A percentile compares a stretch with the other conserved stretches of the same genome.
These are phyloP conservation scores for Halcyon smyrnensis DNA, from an alignment of 2,797 vertebrate species.

Conservation along the genomic window DNA sequence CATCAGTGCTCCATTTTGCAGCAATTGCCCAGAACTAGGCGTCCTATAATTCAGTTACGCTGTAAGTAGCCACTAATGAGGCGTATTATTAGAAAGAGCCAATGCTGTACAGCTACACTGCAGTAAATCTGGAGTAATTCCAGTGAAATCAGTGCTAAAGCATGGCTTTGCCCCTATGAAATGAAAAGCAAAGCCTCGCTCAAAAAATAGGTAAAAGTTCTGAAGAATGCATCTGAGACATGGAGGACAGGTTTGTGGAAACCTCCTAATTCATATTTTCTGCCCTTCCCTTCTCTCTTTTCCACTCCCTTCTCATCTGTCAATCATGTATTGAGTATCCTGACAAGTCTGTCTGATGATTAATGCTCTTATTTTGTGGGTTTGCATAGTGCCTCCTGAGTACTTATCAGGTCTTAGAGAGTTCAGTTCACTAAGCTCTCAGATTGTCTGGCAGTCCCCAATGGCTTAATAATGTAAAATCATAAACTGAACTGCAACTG, in stretches of 20 bases:
- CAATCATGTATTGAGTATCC: slow-evolving; percentile 26
- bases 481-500: background rate
- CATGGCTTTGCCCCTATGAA: background rate
- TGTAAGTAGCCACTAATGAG: slow-evolving; percentile 58
- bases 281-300: background rate
- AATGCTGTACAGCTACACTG: background rate
- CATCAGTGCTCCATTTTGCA: slow-evolving; percentile 6
- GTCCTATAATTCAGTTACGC: slow-evolving; percentile 53
- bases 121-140: slow-evolving; percentile 48
- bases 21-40: slow-evolving; percentile 39
- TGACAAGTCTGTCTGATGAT: slow-evolving; percentile 33
- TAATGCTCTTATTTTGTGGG: slow-evolving; percentile 46
- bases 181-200: background rate
- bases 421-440: slow-evolving; percentile 56
- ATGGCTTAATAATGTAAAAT: slow-evolving; percentile 62
- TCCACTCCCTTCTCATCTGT: background rate
- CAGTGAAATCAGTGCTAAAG: slow-evolving; percentile 10
- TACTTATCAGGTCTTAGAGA: slow-evolving; percentile 61
- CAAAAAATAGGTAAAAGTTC: background rate
- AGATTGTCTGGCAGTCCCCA: slow-evolving; percentile 43
- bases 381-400: slow-evolving; percentile 51
- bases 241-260: background rate
- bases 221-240: background rate
- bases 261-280: background rate
- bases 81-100: slow-evolving; percentile 39